phyloP scores from a whole-genome alignment of 1,140 invertebrate species.

The Rhopalosiphum padi region DNA sequence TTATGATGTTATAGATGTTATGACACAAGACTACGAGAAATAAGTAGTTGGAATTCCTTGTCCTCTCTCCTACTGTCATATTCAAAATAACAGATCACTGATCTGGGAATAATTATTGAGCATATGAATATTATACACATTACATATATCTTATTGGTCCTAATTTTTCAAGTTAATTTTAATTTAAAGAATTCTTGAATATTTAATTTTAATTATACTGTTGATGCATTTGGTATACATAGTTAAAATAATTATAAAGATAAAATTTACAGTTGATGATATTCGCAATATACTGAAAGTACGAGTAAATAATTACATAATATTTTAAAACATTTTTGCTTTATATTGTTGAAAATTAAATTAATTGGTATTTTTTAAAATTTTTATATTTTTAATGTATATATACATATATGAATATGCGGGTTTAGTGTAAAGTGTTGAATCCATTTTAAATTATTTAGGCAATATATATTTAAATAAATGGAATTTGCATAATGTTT shows the following conservation, averaged over 20 bases:
- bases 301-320: background rate
- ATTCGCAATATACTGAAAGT: background rate
- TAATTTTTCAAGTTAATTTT: conserved; percentile 32
- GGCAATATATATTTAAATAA: background rate
- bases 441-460: background rate
- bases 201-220: background rate
- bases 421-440: background rate
- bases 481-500: background rate
- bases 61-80: background rate
- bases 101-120: conserved; percentile 48
- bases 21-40: background rate
- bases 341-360: background rate
- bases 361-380: too few species aligned
- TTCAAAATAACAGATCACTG: conserved; percentile 53
- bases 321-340: background rate
- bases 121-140: conserved; percentile 26
- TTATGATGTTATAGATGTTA: conserved; percentile 49
- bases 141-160: background rate
- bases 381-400: background rate
- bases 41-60: background rate
- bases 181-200: background rate
- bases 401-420: background rate
- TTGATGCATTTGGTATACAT: background rate
- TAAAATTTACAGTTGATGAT: background rate
- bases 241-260: background rate